phyloP scores from a whole-genome alignment of 2,797 vertebrate species.

The Rhinatrema bivittatum region DNA sequence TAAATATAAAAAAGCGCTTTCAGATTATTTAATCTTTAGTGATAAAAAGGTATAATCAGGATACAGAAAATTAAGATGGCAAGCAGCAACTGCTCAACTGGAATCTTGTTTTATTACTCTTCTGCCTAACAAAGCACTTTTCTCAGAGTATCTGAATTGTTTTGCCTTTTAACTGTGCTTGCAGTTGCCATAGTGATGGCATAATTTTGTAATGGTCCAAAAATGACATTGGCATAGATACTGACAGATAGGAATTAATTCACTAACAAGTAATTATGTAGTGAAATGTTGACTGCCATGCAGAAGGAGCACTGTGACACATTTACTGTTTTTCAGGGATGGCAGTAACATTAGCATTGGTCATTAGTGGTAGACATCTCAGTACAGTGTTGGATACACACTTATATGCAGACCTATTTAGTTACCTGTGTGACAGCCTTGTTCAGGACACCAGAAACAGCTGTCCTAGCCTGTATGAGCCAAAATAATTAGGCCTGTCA shows the following conservation, averaged over 20 bases:
- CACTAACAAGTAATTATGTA: conserved; percentile 91
- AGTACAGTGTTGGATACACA: conserved; percentile 82
- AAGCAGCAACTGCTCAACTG: conserved; percentile 28
- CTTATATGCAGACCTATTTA: conserved; percentile 97
- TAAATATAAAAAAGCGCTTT: conserved; percentile 42
- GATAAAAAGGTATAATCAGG: conserved; percentile 49
- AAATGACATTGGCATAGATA: conserved; percentile 70
- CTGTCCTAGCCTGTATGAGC: conserved; percentile 99
- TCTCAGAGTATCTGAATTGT: conserved; percentile 54
- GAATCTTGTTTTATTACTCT: conserved; percentile 50
- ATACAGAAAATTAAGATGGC: conserved; percentile 51
- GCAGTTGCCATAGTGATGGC: conserved; percentile 71
- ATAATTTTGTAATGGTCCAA: conserved; percentile 79
- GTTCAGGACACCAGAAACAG: conserved; percentile 99
- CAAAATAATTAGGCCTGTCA: conserved; percentile 99
- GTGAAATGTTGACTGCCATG: conserved; percentile 88
- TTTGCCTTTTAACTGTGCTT: conserved; percentile 62
- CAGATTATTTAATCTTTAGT: conserved; percentile 51
- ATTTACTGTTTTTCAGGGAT: conserved; percentile 81
- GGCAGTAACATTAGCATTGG: conserved; percentile 98
- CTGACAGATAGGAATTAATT: conserved; percentile 92
- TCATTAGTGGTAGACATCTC: conserved; percentile 96
- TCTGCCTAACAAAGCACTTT: conserved; percentile 62
- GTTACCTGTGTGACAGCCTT: conserved; percentile 99
- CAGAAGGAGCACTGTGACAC: conserved; percentile 83